phyloP scores from a whole-genome alignment of 1,140 invertebrate species.

The Vanessa atalanta region DNA sequence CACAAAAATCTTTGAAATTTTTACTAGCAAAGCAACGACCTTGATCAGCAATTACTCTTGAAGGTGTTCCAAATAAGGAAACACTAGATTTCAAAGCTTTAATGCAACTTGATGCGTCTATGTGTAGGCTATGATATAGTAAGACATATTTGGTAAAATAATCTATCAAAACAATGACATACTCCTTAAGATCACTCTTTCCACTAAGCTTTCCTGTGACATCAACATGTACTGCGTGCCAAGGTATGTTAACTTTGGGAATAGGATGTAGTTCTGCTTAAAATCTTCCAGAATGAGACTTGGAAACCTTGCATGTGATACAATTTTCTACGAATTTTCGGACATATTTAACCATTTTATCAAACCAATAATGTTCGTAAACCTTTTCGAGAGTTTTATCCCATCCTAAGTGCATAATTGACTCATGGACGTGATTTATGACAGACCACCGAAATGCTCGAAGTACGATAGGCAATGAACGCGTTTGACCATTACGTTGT shows the following conservation, averaged over 20 bases:
- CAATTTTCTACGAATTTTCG: constrained; percentile 40
- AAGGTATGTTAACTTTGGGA: constrained; percentile 25
- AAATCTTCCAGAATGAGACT: constrained; percentile 27
- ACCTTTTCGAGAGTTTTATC: constrained; percentile 46
- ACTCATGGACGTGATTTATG: constrained; percentile 56
- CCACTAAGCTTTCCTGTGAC: constrained; percentile 33
- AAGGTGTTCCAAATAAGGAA: constrained; percentile 47
- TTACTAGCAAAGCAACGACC: constrained; percentile 48
- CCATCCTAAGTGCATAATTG: constrained; percentile 40
- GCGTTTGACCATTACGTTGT: constrained; percentile 24
- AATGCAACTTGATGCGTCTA: constrained; percentile 27
- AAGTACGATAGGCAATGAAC: constrained; percentile 7
- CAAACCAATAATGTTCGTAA: constrained; percentile 44
- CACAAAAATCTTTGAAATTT: constrained; percentile 48
- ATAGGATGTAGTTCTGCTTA: constrained; percentile 37
- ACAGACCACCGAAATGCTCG: constrained; percentile 29
- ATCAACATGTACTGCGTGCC: constrained; percentile 38
- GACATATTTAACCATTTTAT: constrained; percentile 34
- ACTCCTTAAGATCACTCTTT: constrained; percentile 26
- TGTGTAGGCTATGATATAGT: constrained; percentile 30
- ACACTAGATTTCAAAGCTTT: constrained; percentile 12
- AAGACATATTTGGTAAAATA: constrained; percentile 37
- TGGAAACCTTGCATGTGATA: constrained; percentile 36
- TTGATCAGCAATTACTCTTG: constrained; percentile 52
- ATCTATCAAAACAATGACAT: constrained; percentile 32